These are phyloP conservation scores for Platalea minor DNA, from an alignment of 2,797 vertebrate genomes.

Conservation along the genomic window DNA sequence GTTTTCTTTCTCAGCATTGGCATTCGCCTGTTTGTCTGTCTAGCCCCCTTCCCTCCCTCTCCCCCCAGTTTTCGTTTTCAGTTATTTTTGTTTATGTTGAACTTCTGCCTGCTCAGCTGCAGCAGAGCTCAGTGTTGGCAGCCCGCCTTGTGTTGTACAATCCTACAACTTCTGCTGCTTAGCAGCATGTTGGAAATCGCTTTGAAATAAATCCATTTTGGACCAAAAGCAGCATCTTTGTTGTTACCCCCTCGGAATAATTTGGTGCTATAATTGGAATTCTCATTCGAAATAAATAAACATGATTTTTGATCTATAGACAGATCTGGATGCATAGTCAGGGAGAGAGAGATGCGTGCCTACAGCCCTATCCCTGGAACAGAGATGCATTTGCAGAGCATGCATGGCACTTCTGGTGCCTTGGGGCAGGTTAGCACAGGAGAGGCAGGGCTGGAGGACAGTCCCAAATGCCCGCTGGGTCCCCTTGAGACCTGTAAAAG, in stretches of 20 bases:
- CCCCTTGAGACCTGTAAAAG: not conserved
- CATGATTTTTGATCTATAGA: conserved; percentile 2
- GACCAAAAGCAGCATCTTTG: conserved; percentile 48
- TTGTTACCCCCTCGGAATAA: conserved; percentile 57
- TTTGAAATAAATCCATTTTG: conserved; percentile 60
- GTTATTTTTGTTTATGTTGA: conserved; percentile 61
- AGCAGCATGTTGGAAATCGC: conserved; percentile 36
- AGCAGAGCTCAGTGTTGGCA: conserved; percentile 52
- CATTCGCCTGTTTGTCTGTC: not conserved
- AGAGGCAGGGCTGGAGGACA: not conserved
- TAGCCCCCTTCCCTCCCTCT: not conserved
- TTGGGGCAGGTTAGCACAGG: not conserved
- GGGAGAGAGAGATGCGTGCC: not conserved
- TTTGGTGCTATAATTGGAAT: conserved; percentile 57
- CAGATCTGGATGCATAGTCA: not conserved
- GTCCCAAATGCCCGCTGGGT: not conserved
- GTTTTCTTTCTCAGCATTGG: not conserved
- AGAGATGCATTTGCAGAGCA: not conserved
- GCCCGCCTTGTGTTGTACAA: conserved; percentile 42
- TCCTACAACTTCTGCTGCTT: conserved; percentile 56
- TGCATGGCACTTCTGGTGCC: not conserved
- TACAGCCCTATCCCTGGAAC: not conserved
- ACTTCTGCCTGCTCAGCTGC: conserved; percentile 55
- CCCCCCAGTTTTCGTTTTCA: conserved; percentile 43
- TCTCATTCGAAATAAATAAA: conserved; percentile 48